Percentiles rank a stretch among this genome's conserved stretches.
These are phyloP conservation scores for Leptinotarsa juncta DNA, from an alignment of 2,888 invertebrate species.

Conservation along the genomic window DNA sequence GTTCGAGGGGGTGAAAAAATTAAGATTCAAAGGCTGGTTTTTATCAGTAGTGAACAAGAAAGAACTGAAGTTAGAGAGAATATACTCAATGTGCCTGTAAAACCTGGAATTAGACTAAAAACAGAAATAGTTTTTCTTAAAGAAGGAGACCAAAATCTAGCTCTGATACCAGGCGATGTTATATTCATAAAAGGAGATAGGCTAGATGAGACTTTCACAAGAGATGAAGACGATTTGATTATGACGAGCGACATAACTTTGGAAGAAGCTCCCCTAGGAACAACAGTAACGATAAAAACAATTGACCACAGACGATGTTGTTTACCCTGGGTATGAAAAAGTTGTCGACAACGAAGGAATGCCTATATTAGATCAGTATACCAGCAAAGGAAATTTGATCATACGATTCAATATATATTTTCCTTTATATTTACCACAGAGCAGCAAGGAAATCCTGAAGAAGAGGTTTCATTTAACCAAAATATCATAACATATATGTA, in stretches of 20 bases:
- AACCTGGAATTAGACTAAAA: too few species aligned
- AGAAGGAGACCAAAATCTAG: too few species aligned
- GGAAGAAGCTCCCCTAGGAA: slow-evolving; percentile 79
- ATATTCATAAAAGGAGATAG: slow-evolving; percentile 70
- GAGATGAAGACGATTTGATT: slow-evolving; percentile 77
- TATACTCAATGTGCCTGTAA: too few species aligned
- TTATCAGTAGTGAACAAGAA: too few species aligned
- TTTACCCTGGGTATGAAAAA: slow-evolving; percentile 77
- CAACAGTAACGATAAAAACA: slow-evolving; percentile 74
- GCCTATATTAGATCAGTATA: slow-evolving; percentile 73
- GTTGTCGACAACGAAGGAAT: slow-evolving; percentile 79
- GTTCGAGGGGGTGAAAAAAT: too few species aligned
- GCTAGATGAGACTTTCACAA: slow-evolving; percentile 74
- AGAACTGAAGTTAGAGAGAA: too few species aligned
- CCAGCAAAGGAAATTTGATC: slow-evolving; percentile 76
- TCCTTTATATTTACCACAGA: slow-evolving; percentile 68
- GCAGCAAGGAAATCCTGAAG: slow-evolving; percentile 63
- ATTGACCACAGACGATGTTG: slow-evolving; percentile 80
- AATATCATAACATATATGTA: too few species aligned
- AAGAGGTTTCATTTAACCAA: slow-evolving; percentile 62
- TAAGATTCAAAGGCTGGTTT: too few species aligned
- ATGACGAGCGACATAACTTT: slow-evolving; percentile 73
- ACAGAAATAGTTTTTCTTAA: too few species aligned
- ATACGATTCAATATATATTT: slow-evolving; percentile 75
- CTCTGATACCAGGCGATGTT: too few species aligned